phyloP scores from a whole-genome alignment of 2,797 vertebrate genomes.

The Myiotriccus ornatus region DNA sequence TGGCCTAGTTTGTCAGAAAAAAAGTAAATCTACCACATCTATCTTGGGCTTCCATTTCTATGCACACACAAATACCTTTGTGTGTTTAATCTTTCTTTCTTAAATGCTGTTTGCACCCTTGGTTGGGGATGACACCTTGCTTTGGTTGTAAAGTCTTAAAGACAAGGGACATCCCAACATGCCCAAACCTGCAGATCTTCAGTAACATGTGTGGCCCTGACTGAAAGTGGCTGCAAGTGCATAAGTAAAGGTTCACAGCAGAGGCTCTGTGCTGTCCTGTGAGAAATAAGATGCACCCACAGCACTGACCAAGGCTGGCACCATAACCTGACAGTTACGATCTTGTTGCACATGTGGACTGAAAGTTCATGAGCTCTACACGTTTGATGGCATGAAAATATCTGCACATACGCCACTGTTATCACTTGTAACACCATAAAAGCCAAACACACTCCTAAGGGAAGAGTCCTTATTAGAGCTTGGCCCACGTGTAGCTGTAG shows the following conservation, averaged over 20 bases:
- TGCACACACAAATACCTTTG: neutral
- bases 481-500: neutral
- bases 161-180: neutral
- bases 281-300: rapidly evolving
- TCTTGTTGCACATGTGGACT: neutral
- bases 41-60: neutral
- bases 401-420: neutral
- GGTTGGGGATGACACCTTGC: neutral
- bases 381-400: neutral
- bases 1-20: neutral
- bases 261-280: neutral
- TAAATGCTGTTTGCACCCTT: neutral
- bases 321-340: neutral
- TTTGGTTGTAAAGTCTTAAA: neutral
- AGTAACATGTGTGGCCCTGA: neutral
- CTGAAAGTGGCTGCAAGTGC: neutral
- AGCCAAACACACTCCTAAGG: neutral
- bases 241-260: neutral
- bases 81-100: neutral
- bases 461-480: neutral
- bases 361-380: neutral
- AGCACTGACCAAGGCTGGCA: neutral
- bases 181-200: neutral
- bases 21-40: neutral
- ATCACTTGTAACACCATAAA: neutral